Conservation (phyloP, 1,140 invertebrate species). For the Plutomurus gul region DNA sequence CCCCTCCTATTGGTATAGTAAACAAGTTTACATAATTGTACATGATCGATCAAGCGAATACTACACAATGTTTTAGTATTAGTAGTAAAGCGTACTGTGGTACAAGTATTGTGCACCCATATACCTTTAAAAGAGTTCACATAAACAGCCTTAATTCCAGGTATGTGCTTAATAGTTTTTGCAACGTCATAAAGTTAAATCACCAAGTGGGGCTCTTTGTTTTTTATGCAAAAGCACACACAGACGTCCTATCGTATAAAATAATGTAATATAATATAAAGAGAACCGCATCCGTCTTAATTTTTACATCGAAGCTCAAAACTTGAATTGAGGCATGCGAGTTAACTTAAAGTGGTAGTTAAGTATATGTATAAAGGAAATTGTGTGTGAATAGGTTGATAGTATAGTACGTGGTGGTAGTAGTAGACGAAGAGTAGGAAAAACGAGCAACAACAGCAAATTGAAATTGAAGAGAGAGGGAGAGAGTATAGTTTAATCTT, state of each 20-base stretch:
- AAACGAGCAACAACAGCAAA: conserved; percentile 13
- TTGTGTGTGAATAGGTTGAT: conserved; percentile 8
- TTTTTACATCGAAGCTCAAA: conserved; percentile 25
- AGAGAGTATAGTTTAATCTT: neutral
- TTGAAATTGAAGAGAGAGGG: conserved; percentile 26
- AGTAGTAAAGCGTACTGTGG: too few species aligned
- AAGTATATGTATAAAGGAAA: conserved; percentile 4
- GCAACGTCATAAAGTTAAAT: conserved; percentile 22
- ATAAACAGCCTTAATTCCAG: neutral
- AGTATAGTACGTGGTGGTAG: neutral
- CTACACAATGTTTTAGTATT: neutral
- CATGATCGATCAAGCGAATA: neutral
- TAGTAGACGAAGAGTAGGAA: too few species aligned
- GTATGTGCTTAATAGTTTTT: conserved; percentile 30
- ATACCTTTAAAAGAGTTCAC: too few species aligned
- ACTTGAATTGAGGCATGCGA: conserved; percentile 19
- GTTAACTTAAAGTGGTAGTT: neutral
- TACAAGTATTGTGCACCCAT: too few species aligned
- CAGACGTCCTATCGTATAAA: conserved; percentile 20
- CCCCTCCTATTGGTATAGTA: too few species aligned
- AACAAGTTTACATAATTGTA: neutral
- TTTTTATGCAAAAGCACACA: neutral
- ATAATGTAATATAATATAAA: conserved; percentile 29
- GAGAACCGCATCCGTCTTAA: conserved; percentile 28
- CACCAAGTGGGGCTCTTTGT: conserved; percentile 25